Conservation (phyloP, 2,113 vertebrate species). For the Poecilia latipinna region DNA sequence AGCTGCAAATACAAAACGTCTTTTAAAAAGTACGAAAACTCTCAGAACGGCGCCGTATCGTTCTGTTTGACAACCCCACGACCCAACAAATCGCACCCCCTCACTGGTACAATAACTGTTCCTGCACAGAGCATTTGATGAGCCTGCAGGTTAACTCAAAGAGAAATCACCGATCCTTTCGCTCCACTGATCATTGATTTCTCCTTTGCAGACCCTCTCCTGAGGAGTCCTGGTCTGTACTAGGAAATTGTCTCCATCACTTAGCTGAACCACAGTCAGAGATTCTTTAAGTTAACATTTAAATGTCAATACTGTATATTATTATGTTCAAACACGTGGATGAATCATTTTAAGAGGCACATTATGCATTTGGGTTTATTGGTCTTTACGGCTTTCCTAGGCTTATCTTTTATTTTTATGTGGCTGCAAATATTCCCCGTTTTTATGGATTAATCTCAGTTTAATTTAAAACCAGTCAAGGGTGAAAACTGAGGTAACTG, state of each 20-base stretch:
- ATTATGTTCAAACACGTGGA: conserved; percentile 8
- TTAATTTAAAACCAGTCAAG: conserved; percentile 1
- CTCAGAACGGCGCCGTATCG: no score
- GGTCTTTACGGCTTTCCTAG: conserved; percentile 15
- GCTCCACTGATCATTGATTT: conserved; percentile 54
- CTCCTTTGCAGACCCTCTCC: conserved; percentile 33
- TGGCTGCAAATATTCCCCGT: background rate
- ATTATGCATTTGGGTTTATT: conserved; percentile 2
- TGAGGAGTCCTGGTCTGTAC: conserved; percentile 9
- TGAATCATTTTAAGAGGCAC: background rate
- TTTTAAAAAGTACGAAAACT: background rate
- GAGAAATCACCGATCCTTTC: conserved; percentile 33
- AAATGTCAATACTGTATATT: conserved; percentile 33
- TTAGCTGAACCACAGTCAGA: conserved; percentile 12
- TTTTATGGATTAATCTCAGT: background rate
- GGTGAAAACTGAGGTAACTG: background rate
- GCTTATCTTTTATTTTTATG: conserved; percentile 11
- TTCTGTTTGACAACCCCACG: conserved; percentile 7
- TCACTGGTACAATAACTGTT: conserved; percentile 26
- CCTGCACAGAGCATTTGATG: conserved; percentile 35
- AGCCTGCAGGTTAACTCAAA: conserved; percentile 25
- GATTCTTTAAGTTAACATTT: conserved; percentile 29
- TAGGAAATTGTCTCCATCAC: conserved; percentile 21
- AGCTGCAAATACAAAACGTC: background rate
- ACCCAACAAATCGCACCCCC: conserved; percentile 46